Evolutionary conservation across 92 coral and sea anemone species (phyloP).

Genomic region (Porites lobata): DNA sequence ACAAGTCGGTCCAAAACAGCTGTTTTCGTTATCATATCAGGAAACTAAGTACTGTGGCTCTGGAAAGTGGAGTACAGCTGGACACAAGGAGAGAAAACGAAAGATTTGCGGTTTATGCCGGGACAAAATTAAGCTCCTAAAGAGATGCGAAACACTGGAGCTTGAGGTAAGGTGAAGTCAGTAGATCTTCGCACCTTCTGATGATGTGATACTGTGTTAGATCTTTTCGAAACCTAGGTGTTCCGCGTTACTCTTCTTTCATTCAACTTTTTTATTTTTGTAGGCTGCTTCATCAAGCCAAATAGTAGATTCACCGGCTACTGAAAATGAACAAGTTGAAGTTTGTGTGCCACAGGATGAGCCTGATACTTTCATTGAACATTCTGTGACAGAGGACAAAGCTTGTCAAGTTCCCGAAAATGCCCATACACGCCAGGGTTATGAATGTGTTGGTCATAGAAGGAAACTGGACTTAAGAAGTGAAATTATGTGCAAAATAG

Average conservation of each 20-base stretch:
- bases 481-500: slow-evolving; percentile 14
- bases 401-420: slow-evolving; percentile 44
- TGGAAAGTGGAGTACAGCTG: slow-evolving; percentile 12
- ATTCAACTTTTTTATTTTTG: not conserved
- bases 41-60: slow-evolving; percentile 24
- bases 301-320: not conserved
- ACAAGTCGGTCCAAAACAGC: too few relatives aligned
- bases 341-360: not conserved
- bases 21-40: not conserved
- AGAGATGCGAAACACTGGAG: slow-evolving; percentile 11
- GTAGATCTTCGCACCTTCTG: not conserved
- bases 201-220: not conserved
- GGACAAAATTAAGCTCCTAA: slow-evolving; percentile 28
- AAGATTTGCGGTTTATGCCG: slow-evolving; percentile 31
- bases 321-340: slow-evolving; percentile 17
- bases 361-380: not conserved
- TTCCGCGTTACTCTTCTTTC: not conserved
- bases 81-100: slow-evolving; percentile 39
- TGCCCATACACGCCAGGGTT: not conserved
- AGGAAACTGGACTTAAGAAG: not conserved
- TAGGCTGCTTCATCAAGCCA: slow-evolving; percentile 6
- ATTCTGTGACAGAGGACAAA: slow-evolving; percentile 29
- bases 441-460: not conserved
- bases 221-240: not conserved
- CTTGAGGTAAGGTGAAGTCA: slow-evolving; percentile 13